Conservation (phyloP, 2,113 vertebrate species). For the Nipponia nippon region DNA sequence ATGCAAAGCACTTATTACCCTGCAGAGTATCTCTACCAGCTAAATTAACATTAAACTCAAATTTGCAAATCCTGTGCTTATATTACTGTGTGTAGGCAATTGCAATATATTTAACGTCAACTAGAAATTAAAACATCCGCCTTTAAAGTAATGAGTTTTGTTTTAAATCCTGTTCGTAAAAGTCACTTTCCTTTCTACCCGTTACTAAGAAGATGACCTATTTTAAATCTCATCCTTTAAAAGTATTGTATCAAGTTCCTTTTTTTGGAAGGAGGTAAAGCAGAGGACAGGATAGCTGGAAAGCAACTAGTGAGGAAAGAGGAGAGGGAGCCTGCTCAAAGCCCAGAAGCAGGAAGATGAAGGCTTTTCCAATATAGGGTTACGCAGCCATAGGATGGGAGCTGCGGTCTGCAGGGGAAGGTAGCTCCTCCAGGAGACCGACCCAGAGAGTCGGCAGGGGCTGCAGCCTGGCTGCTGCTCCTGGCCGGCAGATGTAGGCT, state of each 20-base stretch:
- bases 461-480: neutral
- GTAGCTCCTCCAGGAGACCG: neutral
- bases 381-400: neutral
- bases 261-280: neutral
- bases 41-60: conserved; percentile 31
- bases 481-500: neutral
- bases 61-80: conserved; percentile 11
- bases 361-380: neutral
- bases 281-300: neutral
- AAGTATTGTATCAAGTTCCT: neutral
- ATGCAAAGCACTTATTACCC: neutral
- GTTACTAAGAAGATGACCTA: neutral
- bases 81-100: neutral
- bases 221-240: neutral
- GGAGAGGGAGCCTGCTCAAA: neutral
- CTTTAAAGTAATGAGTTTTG: neutral
- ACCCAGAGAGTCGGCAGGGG: neutral
- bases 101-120: neutral
- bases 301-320: neutral
- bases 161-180: neutral
- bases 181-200: neutral
- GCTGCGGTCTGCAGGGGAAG: neutral
- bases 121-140: neutral
- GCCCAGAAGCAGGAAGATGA: neutral
- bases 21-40: neutral